phyloP scores from a whole-genome alignment of 2,797 vertebrate species.

The Semaprochilodus insignis region DNA sequence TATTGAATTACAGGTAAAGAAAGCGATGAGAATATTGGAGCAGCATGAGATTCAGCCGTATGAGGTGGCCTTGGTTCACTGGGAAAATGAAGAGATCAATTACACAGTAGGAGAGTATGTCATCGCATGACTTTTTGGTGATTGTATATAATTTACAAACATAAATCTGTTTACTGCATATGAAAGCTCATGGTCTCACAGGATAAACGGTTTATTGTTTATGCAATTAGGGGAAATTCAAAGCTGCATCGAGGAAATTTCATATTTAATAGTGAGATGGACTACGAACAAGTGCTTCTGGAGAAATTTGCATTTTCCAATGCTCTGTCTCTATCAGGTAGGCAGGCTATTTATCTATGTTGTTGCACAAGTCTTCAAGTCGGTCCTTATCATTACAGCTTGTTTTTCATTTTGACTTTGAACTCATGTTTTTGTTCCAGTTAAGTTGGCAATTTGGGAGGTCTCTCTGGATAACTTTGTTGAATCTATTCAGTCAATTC shows the following conservation, averaged over 20 bases:
- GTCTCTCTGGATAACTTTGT: slow-evolving; percentile 92
- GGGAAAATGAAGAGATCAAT: slow-evolving; percentile 98
- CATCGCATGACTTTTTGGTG: slow-evolving; percentile 9
- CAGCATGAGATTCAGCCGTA: slow-evolving; percentile 94
- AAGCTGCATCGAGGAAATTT: slow-evolving; percentile 93
- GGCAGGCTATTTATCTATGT: slow-evolving; percentile 55
- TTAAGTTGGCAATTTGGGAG: slow-evolving; percentile 99
- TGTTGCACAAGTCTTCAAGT: background rate
- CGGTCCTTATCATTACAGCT: background rate
- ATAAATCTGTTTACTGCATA: background rate
- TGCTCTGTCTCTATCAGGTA: slow-evolving; percentile 94
- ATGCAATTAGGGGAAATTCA: slow-evolving; percentile 84
- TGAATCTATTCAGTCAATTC: slow-evolving; percentile 97
- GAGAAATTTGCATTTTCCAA: slow-evolving; percentile 99
- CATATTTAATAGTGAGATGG: slow-evolving; percentile 82
- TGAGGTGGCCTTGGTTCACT: slow-evolving; percentile 93
- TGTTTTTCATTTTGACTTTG: background rate
- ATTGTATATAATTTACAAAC: background rate
- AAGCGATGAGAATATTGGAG: slow-evolving; percentile 86
- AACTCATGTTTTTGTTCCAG: slow-evolving; percentile 67
- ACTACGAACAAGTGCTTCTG: slow-evolving; percentile 83
- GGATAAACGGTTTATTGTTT: background rate
- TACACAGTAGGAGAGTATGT: slow-evolving; percentile 88
- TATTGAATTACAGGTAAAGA: slow-evolving; percentile 82
- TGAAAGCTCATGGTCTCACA: background rate